Evolutionary conservation across 1,140 invertebrate genomes (phyloP).

Genomic region (Pogonomyrmex californicus): DNA sequence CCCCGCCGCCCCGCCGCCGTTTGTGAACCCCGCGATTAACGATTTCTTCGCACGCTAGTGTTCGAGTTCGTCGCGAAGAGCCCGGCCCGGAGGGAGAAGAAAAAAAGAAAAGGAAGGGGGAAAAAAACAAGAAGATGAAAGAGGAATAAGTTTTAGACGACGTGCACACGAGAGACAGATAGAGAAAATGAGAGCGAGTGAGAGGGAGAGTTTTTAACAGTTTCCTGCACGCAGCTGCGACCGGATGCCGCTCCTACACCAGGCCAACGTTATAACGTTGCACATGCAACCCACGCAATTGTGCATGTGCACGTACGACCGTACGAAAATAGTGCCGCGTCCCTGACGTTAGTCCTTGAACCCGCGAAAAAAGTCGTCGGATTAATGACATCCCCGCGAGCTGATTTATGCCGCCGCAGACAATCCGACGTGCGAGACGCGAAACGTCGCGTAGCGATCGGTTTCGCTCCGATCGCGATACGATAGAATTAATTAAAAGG

Average conservation of each 20-base stretch:
- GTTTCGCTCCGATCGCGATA: conserved; percentile 12
- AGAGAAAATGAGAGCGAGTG: neutral
- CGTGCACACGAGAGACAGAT: conserved; percentile 3
- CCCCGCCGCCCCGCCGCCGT: neutral
- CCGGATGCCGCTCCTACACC: conserved; percentile 77
- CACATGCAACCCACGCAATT: conserved; percentile 72
- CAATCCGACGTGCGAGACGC: neutral
- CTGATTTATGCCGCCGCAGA: conserved; percentile 62
- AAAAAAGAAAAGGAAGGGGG: neutral
- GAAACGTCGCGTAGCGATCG: conserved; percentile 29
- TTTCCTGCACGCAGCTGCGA: conserved; percentile 77
- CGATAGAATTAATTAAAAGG: neutral
- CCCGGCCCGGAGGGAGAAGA: neutral
- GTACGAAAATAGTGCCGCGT: conserved; percentile 70
- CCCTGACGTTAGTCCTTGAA: conserved; percentile 74
- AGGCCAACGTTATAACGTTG: conserved; percentile 68
- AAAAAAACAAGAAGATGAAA: neutral
- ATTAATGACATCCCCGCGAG: conserved; percentile 62
- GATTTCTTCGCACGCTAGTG: conserved; percentile 40
- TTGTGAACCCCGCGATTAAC: conserved; percentile 33
- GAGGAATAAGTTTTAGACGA: conserved; percentile 49
- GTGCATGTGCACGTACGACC: conserved; percentile 62
- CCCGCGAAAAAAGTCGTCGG: conserved; percentile 71
- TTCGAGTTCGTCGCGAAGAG: conserved; percentile 34
- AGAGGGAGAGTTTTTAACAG: conserved; percentile 73